Base-by-base conservation (phyloP, 2,888 invertebrate genomes). In the Schizaphis graminum region DNA sequence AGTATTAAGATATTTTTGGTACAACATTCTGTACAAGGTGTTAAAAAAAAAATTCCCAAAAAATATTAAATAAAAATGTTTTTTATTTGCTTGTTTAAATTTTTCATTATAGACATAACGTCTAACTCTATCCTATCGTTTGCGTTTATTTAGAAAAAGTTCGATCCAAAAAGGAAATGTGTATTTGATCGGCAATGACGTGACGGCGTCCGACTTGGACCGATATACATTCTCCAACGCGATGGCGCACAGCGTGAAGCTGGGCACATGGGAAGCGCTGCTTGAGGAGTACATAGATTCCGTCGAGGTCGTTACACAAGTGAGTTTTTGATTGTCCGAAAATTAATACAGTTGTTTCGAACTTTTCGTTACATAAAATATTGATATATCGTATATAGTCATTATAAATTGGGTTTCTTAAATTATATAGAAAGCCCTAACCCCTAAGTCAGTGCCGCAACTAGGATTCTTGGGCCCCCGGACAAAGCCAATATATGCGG, bases 191-290 rank as follows among this genome's bases (percentile, higher is more conserved):
- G 96, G 96, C 3, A 96, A 97, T 87, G 96, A 97, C 91, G 97
- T 97, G 92, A 97, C 97, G 11, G 94, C 94, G 0, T 90, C 89
- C 11, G 77, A 91, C 57, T 96, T 99, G 94, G 98, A 99, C 95
- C 98, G 98, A 96, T 99, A 98, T 95, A 98, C 99, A 41, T 98
- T 99, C 96, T 99, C 99, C 10, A 98, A 99, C 96, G 99, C 98
- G 0, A 97, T 99, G 96, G 98, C 98, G 0, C 97, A 98, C 95
- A 99, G 99, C 0, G 99, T 99, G 0, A 99, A 99, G 95, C 96
- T 99, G 94, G 98, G 98, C 0, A 98, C 99, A 94, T 99, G 99
- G 99, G 99, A 99, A 96, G 97, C 98, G 11, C 97, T 97, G 0
- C 96, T 99, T 89, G 98, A 98, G 95, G 96, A 97, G 56, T 98